A percentile compares a stretch with the other conserved stretches of the same genome.
phyloP scores from a whole-genome alignment of 2,113 vertebrate genomes.

The Scomber japonicus region DNA sequence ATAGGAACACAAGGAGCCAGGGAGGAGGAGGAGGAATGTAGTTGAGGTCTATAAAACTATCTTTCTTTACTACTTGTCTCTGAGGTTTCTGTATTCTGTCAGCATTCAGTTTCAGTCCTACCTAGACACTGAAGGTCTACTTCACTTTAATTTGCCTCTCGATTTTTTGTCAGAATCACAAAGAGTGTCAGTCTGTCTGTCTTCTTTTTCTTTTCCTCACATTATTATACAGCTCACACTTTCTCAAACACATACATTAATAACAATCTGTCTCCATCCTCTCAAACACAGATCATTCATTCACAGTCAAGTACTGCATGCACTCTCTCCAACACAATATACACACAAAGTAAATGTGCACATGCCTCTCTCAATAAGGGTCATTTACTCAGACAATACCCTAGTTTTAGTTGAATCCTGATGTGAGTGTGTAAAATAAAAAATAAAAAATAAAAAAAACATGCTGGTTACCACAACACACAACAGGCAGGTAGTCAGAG shows the following conservation, averaged over 20 bases:
- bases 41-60: slow-evolving; percentile 1
- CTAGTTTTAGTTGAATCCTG: slow-evolving; percentile 55
- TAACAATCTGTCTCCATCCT: slow-evolving; percentile 18
- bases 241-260: slow-evolving; percentile 23
- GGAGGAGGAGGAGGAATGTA: slow-evolving; percentile 7
- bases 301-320: slow-evolving; percentile 14
- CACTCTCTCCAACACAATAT: background rate
- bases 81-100: slow-evolving; percentile 16
- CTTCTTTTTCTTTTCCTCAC: background rate
- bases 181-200: slow-evolving; percentile 3
- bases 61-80: background rate
- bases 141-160: slow-evolving; percentile 17
- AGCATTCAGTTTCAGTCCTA: slow-evolving; percentile 1
- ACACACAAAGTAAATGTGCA: slow-evolving; percentile 21
- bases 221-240: slow-evolving; percentile 15
- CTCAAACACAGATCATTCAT: slow-evolving; percentile 35
- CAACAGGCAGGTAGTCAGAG: slow-evolving; percentile 25
- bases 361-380: slow-evolving; percentile 35
- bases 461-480: slow-evolving; percentile 15
- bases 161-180: slow-evolving; percentile 11
- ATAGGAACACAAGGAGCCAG: background rate
- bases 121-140: background rate
- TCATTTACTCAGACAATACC: slow-evolving; percentile 63
- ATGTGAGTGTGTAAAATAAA: slow-evolving; percentile 14
- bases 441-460: slow-evolving; percentile 7